A percentile compares a stretch with the other conserved stretches of the same genome.
phyloP scores from a whole-genome alignment of 2,888 invertebrate genomes.

The Philhelius pedissequus region DNA sequence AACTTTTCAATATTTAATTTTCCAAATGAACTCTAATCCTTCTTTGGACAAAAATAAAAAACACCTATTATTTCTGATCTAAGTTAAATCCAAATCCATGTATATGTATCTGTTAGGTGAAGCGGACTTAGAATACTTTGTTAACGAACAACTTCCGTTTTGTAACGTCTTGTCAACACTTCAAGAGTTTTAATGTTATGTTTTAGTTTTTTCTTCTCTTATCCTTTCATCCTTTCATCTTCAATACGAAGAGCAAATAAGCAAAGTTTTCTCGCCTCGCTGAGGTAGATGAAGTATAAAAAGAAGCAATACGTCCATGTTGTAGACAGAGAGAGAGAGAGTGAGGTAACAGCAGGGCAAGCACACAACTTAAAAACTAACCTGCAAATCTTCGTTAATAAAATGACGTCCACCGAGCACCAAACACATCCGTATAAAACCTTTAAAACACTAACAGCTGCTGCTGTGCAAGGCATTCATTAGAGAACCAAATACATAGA shows the following conservation, averaged over 20 bases:
- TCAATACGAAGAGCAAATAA: constrained; percentile 29
- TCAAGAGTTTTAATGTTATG: constrained; percentile 18
- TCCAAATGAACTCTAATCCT: constrained; percentile 16
- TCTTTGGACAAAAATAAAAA: not conserved
- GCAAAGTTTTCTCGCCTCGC: constrained; percentile 43
- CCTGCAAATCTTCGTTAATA: constrained; percentile 68
- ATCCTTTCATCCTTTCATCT: not conserved
- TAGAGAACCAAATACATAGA: constrained; percentile 40
- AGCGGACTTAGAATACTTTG: constrained; percentile 20
- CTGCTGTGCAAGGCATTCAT: constrained; percentile 64
- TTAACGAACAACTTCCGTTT: constrained; percentile 54
- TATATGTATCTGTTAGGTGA: not conserved
- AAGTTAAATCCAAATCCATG: too few relatives aligned
- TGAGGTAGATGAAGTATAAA: not conserved
- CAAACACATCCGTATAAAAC: constrained; percentile 57
- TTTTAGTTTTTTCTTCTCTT: not conserved
- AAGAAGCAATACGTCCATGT: not conserved
- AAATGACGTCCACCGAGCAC: constrained; percentile 66
- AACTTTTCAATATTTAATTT: constrained; percentile 33
- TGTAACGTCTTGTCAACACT: constrained; percentile 59
- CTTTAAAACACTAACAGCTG: constrained; percentile 62
- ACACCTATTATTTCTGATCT: not conserved
- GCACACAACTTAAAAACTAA: constrained; percentile 59
- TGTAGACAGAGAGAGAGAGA: too few relatives aligned
- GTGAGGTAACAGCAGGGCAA: constrained; percentile 11